Conservation (phyloP, 2,888 invertebrate species). For the Neria commutata region DNA sequence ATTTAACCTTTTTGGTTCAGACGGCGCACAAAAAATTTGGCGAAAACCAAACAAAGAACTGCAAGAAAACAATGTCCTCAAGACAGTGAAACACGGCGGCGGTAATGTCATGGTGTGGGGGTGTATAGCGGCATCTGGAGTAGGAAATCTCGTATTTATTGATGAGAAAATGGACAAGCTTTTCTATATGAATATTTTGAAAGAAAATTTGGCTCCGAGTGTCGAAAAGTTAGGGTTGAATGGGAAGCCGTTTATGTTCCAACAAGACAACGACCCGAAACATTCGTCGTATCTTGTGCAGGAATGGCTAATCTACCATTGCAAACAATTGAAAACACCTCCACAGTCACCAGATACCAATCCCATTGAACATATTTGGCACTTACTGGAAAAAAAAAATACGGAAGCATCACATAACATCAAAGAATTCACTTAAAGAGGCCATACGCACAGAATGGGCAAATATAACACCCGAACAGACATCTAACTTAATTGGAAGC, state of each 20-base stretch:
- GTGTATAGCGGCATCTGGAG: slow-evolving; percentile 32
- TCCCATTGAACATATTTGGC: slow-evolving; percentile 1
- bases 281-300: slow-evolving; percentile 21
- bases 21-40: slow-evolving; percentile 23
- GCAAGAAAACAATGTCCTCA: slow-evolving; percentile 27
- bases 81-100: slow-evolving; percentile 44
- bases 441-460: too few relatives aligned
- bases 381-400: too few relatives aligned
- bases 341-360: slow-evolving; percentile 13
- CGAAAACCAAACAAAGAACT: slow-evolving; percentile 27
- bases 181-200: slow-evolving; percentile 31
- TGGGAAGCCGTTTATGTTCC: slow-evolving; percentile 9
- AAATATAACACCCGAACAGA: too few relatives aligned
- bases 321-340: slow-evolving; percentile 27
- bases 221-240: slow-evolving; percentile 1
- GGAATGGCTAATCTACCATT: slow-evolving; percentile 30
- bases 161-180: slow-evolving; percentile 34
- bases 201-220: slow-evolving; percentile 19
- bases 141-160: slow-evolving; percentile 36
- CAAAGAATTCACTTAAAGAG: too few relatives aligned
- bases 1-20: slow-evolving; percentile 31
- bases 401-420: too few relatives aligned
- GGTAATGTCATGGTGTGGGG: slow-evolving; percentile 42
- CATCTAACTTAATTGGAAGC: too few relatives aligned
- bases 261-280: slow-evolving; percentile 24